Conservation (phyloP, 2,888 invertebrate genomes). For the Heteropelma amictum region DNA sequence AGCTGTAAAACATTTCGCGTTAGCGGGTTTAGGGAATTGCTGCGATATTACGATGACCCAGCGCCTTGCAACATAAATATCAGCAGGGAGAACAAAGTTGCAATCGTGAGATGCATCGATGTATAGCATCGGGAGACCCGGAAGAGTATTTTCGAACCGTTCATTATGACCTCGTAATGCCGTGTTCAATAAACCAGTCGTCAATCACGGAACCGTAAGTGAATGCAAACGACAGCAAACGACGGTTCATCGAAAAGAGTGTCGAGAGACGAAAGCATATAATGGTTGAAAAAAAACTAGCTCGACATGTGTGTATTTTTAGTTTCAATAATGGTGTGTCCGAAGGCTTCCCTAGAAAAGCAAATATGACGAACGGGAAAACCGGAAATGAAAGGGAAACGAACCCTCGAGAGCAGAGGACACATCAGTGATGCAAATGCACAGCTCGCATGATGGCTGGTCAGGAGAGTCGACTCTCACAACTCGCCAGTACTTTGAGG, state of each 20-base stretch:
- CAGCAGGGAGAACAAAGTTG: too few relatives aligned
- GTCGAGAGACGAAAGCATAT: background rate
- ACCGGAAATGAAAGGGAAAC: conserved; percentile 38
- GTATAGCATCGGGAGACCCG: conserved; percentile 1
- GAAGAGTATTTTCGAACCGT: conserved; percentile 4
- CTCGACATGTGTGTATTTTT: conserved; percentile 20
- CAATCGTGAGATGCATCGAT: background rate
- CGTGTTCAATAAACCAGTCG: background rate
- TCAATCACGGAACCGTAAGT: conserved; percentile 1
- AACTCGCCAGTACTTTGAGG: background rate
- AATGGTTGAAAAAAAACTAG: background rate
- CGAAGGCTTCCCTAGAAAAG: conserved; percentile 18
- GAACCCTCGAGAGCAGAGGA: background rate
- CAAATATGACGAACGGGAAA: conserved; percentile 41
- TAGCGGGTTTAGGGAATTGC: too few relatives aligned
- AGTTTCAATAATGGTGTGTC: conserved; percentile 38
- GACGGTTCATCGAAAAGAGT: conserved; percentile 23
- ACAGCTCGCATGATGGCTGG: background rate
- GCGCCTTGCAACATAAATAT: too few relatives aligned
- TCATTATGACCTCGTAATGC: background rate
- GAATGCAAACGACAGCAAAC: conserved; percentile 7
- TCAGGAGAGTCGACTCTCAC: conserved; percentile 30
- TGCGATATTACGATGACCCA: too few relatives aligned
- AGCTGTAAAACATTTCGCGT: too few relatives aligned
- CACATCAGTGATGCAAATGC: conserved; percentile 32